phyloP scores from a whole-genome alignment of 1,140 invertebrate genomes.

The Eurytemora carolleeae region DNA sequence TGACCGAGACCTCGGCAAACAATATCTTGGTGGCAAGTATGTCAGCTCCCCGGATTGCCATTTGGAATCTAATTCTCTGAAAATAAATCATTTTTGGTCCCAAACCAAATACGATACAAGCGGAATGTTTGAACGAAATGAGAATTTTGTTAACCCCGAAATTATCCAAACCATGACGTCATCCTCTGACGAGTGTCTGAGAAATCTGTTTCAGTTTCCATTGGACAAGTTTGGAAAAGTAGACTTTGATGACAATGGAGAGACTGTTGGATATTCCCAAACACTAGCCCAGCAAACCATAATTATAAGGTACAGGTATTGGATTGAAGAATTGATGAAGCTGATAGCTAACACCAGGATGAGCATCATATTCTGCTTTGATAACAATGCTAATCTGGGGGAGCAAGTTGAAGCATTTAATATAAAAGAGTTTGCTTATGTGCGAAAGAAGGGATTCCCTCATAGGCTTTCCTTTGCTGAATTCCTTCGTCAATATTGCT shows the following conservation, averaged over 20 bases:
- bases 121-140: neutral
- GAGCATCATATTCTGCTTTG: neutral
- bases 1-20: neutral
- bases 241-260: neutral
- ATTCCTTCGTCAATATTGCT: slow-evolving; percentile 57
- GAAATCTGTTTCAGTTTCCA: neutral
- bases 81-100: neutral
- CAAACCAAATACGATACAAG: neutral
- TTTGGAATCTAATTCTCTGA: too few species aligned
- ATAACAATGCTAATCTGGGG: neutral
- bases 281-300: neutral
- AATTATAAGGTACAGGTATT: neutral
- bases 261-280: neutral
- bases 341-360: neutral
- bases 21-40: neutral
- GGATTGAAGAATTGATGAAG: neutral
- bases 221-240: neutral
- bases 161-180: neutral
- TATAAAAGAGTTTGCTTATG: slow-evolving; percentile 25
- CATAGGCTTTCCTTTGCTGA: slow-evolving; percentile 54
- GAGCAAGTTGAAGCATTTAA: neutral
- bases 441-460: slow-evolving; percentile 57
- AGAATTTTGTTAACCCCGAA: neutral
- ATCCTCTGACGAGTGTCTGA: neutral
- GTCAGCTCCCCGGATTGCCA: neutral